phyloP scores from a whole-genome alignment of 2,797 vertebrate genomes.

The Myripristis murdjan region DNA sequence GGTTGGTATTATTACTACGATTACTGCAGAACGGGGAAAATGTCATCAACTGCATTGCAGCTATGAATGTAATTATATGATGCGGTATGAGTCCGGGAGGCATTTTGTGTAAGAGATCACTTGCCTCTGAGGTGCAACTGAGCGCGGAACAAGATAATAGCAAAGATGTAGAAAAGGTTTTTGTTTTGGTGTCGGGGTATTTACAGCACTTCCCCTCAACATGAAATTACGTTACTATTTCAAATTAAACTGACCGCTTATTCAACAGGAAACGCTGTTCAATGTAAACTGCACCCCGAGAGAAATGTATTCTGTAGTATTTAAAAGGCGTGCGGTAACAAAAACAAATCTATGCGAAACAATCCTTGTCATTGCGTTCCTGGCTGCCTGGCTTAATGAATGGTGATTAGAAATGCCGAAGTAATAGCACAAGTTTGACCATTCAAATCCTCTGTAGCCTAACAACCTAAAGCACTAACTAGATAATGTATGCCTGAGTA shows the following conservation, averaged over 20 bases:
- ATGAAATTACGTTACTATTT: slow-evolving; percentile 56
- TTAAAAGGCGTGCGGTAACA: slow-evolving; percentile 25
- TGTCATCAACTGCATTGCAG: slow-evolving; percentile 43
- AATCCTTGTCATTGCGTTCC: slow-evolving; percentile 7
- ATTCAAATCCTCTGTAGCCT: slow-evolving; percentile 33
- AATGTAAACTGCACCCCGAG: slow-evolving; percentile 30
- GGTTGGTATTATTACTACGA: slow-evolving; percentile 26
- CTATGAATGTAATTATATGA: slow-evolving; percentile 41
- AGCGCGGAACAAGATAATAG: slow-evolving; percentile 60
- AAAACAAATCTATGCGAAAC: slow-evolving; percentile 4
- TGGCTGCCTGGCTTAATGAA: slow-evolving; percentile 26
- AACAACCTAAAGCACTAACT: slow-evolving; percentile 28
- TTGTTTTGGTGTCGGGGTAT: slow-evolving; percentile 60
- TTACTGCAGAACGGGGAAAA: slow-evolving; percentile 18
- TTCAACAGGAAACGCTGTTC: slow-evolving; percentile 24
- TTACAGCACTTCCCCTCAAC: slow-evolving; percentile 51
- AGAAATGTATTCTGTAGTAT: background rate
- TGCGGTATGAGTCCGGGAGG: slow-evolving; percentile 11
- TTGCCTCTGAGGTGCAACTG: slow-evolving; percentile 63
- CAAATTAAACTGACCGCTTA: slow-evolving; percentile 46
- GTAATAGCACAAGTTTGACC: slow-evolving; percentile 48
- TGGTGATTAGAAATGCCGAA: slow-evolving; percentile 42
- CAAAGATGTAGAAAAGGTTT: slow-evolving; percentile 47
- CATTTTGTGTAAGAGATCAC: slow-evolving; percentile 54
- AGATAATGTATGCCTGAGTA: slow-evolving; percentile 41